These are phyloP conservation scores for Cynodonichthys magdalenae DNA, from an alignment of 2,797 vertebrate genomes.

Conservation along the genomic window DNA sequence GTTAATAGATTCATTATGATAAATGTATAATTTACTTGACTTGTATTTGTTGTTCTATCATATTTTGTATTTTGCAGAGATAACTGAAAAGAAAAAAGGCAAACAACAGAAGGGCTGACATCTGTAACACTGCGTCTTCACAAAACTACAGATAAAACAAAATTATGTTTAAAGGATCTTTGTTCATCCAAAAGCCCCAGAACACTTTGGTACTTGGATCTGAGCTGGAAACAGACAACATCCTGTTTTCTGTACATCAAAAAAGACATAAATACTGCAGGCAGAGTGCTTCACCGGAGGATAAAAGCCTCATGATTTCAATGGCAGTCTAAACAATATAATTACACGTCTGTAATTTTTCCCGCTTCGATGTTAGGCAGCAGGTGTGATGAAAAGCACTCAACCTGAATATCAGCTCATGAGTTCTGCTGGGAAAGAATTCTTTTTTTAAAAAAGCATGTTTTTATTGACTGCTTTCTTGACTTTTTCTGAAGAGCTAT, in stretches of 20 bases:
- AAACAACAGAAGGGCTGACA: background rate
- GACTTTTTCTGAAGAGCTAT: constrained; percentile 49
- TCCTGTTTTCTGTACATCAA: constrained; percentile 10
- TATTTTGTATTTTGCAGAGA: too few relatives aligned
- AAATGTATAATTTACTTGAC: too few relatives aligned
- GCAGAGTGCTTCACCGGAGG: constrained; percentile 23
- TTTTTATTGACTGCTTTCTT: constrained; percentile 59
- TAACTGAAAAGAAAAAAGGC: too few relatives aligned
- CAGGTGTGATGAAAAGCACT: constrained; percentile 56
- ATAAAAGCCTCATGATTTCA: constrained; percentile 38
- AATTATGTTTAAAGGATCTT: constrained; percentile 2
- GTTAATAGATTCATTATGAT: too few relatives aligned
- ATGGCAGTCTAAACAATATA: constrained; percentile 33
- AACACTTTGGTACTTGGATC: background rate
- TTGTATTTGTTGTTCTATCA: too few relatives aligned
- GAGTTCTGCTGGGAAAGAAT: constrained; percentile 31
- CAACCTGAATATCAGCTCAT: constrained; percentile 45
- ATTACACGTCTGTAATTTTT: constrained; percentile 32
- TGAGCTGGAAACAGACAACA: constrained; percentile 11
- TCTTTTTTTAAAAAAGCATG: constrained; percentile 11
- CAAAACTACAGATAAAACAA: background rate
- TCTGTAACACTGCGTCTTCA: background rate
- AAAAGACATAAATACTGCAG: constrained; percentile 27
- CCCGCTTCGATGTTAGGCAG: constrained; percentile 39
- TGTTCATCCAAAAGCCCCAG: background rate